A percentile compares a stretch with the other conserved stretches of the same genome.
Evolutionary conservation across 2,113 vertebrate species (phyloP).

Genomic region (Chascanopsetta lugubris): DNA sequence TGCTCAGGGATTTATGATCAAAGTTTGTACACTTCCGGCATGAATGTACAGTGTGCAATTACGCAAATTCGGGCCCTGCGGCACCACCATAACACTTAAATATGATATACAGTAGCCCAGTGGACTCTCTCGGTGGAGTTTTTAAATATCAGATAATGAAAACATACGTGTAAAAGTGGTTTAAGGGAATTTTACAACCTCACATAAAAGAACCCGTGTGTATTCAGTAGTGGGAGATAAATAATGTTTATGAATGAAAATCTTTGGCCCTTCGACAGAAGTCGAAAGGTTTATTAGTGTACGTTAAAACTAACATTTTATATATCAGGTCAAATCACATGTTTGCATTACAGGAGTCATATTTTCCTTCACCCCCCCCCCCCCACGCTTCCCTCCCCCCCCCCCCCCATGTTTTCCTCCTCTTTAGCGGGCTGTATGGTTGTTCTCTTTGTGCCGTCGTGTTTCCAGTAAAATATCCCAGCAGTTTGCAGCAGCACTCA

Average conservation of each 20-base stretch:
- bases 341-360: no score
- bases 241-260: not conserved
- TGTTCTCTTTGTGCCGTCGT: no score
- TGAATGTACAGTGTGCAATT: constrained; percentile 38
- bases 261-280: not conserved
- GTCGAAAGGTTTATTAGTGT: not conserved
- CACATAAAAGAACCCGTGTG: not conserved
- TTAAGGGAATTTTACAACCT: constrained; percentile 1
- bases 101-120: constrained; percentile 13
- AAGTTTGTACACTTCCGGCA: constrained; percentile 41
- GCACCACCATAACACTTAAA: constrained; percentile 3
- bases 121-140: constrained; percentile 5
- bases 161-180: constrained; percentile 4
- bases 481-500: no score
- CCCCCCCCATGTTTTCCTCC: no score
- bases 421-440: no score
- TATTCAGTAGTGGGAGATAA: not conserved
- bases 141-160: constrained; percentile 1
- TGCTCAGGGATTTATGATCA: constrained; percentile 26
- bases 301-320: no score
- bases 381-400: no score
- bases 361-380: no score
- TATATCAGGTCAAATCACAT: no score
- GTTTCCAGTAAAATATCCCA: no score
- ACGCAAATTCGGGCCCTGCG: constrained; percentile 33